Percentiles rank a stretch among this genome's conserved stretches.
phyloP scores from a whole-genome alignment of 2,113 vertebrate species.

The Tursiops truncatus region DNA sequence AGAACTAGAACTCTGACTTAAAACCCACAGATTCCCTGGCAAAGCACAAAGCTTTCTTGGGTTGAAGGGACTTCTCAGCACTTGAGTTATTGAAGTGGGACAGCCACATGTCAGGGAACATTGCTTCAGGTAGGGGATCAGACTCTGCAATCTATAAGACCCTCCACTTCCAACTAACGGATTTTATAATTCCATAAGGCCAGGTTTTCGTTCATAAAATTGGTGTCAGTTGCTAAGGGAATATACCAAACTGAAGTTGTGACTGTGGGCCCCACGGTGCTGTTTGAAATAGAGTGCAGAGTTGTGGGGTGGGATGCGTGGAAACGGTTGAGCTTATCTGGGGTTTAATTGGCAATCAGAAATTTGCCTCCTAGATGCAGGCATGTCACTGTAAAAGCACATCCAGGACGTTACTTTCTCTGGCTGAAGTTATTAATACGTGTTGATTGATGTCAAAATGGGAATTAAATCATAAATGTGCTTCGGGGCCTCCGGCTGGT shows the following conservation, averaged over 20 bases:
- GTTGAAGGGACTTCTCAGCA: not conserved
- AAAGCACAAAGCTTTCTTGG: not conserved
- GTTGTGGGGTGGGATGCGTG: constrained; percentile 66
- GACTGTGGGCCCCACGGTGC: constrained; percentile 60
- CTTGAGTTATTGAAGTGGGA: not conserved
- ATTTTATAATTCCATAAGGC: not conserved
- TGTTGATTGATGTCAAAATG: constrained; percentile 83
- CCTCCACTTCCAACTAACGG: not conserved
- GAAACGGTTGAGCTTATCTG: constrained; percentile 73
- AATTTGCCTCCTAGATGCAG: constrained; percentile 72
- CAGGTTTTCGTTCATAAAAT: constrained; percentile 71
- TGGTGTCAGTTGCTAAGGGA: constrained; percentile 61
- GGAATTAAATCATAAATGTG: constrained; percentile 86
- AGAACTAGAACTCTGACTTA: not conserved
- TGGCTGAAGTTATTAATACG: constrained; percentile 84
- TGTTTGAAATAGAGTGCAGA: constrained; percentile 67
- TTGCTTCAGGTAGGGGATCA: not conserved
- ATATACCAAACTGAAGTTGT: constrained; percentile 65
- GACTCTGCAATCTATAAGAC: not conserved
- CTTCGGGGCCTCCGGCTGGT: constrained; percentile 69
- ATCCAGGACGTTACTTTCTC: constrained; percentile 79
- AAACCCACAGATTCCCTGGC: not conserved
- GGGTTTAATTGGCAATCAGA: constrained; percentile 82
- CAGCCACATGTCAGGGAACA: fast-evolving
- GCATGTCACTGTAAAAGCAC: constrained; percentile 78